These are phyloP conservation scores for Lethocerus indicus DNA, from an alignment of 1,140 invertebrate species.

Conservation along the genomic window DNA sequence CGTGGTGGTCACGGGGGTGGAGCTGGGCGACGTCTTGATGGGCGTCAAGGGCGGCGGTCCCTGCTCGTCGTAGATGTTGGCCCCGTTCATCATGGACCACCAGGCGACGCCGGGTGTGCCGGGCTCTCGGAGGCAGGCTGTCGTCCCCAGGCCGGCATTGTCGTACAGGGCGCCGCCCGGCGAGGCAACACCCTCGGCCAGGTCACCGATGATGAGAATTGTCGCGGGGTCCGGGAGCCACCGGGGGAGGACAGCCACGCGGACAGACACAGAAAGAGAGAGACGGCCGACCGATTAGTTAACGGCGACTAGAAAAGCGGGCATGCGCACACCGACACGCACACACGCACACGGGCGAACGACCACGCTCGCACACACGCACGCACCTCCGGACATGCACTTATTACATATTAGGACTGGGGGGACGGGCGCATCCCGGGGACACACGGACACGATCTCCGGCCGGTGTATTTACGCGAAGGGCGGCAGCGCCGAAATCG, in stretches of 20 bases:
- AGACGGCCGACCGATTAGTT: too few species aligned
- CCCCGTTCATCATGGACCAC: conserved; percentile 68
- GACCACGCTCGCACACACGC: too few species aligned
- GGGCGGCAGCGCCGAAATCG: too few species aligned
- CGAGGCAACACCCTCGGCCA: conserved; percentile 50
- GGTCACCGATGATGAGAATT: conserved; percentile 55
- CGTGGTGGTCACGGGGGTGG: conserved; percentile 26
- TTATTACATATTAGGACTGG: too few species aligned
- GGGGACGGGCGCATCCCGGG: too few species aligned
- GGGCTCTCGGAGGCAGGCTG: conserved; percentile 47
- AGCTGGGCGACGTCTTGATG: conserved; percentile 29
- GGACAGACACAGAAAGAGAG: too few species aligned
- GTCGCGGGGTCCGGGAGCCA: conserved; percentile 23
- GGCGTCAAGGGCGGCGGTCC: conserved; percentile 21
- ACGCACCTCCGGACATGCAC: too few species aligned
- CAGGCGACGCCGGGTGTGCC: conserved; percentile 57
- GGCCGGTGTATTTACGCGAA: too few species aligned
- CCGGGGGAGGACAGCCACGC: conserved; percentile 8
- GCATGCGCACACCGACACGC: too few species aligned
- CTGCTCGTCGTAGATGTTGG: conserved; percentile 30
- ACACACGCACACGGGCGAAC: too few species aligned
- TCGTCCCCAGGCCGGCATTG: conserved; percentile 40
- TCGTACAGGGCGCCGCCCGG: conserved; percentile 55
- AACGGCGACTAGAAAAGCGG: too few species aligned
- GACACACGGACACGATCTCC: too few species aligned